Evolutionary conservation across 2,797 vertebrate genomes (phyloP), one percentile per base, ranked within the genome.

Genomic region (Phrynocephalus forsythii): DNA sequence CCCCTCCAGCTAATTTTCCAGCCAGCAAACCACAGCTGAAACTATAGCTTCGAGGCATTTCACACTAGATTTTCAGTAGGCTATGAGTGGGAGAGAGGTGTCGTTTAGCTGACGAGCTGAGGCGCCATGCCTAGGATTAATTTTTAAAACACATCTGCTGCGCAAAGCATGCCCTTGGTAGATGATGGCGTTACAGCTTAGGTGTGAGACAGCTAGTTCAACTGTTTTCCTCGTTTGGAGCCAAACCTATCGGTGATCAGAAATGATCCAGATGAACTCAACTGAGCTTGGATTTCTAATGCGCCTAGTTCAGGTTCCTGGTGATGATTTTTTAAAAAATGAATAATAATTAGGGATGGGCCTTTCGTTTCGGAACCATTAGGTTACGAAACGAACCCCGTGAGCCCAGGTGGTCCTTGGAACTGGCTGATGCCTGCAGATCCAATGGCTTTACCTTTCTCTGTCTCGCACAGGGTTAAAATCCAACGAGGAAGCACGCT

Each of bases 1-100:
- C 84, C 92, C 94, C 94, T 92, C 92, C 84, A 83, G 93, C 94
- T 96, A 92, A 94, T 95, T 95, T 95, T 94, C 94, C 94, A 95
- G 92, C 90, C 90, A 89, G 89, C 90, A 94, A 56, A 83, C 90
- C 86, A 5, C 97, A 95, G 95, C 93, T 92, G 92, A 90, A 76
- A 83, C 79, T 82, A 38, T 87, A 77, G 89, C 94, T 91, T 77
- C 90, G 3, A 90, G 89, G 93, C 89, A 3, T 89, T 89, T 71
- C 0, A 5, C 82, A 93, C 76, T 83, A 18, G 67, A 90, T 91
- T 94, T 73, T 91, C 92, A 92, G 69, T 13, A 81, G 85, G 93
- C 91, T 78, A 33, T 18, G 6, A n/a, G 48, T 33, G 91, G 24
- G 38, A 78, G 89, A 92, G 87, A 83, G 10, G 30, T 24, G 38